Conservation (phyloP, 2,888 invertebrate species). For the Pristionchus mayeri region DNA sequence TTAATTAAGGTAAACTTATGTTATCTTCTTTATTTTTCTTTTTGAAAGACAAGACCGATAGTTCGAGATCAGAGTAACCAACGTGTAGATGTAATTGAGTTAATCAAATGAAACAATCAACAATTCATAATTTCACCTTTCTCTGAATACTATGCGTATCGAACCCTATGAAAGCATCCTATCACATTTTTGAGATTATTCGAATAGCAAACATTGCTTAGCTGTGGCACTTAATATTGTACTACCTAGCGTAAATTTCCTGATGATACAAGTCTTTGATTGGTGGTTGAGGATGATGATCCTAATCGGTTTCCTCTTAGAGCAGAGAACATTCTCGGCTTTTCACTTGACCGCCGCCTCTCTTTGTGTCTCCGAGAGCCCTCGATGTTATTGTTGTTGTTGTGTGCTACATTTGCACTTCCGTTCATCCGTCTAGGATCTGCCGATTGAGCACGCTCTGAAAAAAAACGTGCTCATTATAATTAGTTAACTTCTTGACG, state of each 20-base stretch:
- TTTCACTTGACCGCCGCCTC: slow-evolving; percentile 31
- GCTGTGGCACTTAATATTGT: slow-evolving; percentile 2
- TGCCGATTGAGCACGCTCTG: slow-evolving; percentile 49
- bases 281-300: neutral
- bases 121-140: slow-evolving; percentile 36
- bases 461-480: neutral
- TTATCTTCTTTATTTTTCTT: slow-evolving; percentile 11
- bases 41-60: slow-evolving; percentile 13
- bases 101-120: slow-evolving; percentile 38
- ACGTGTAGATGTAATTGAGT: neutral
- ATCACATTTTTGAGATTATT: slow-evolving; percentile 16
- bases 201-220: slow-evolving; percentile 12
- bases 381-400: slow-evolving; percentile 43
- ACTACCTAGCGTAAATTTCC: slow-evolving; percentile 38
- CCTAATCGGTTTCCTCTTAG: slow-evolving; percentile 11
- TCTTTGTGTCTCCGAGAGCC: slow-evolving; percentile 46
- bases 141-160: slow-evolving; percentile 36
- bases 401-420: neutral
- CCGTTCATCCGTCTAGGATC: slow-evolving; percentile 47
- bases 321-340: slow-evolving; percentile 45
- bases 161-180: slow-evolving; percentile 37
- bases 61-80: slow-evolving; percentile 39
- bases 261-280: slow-evolving; percentile 38
- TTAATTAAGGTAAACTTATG: slow-evolving; percentile 1
- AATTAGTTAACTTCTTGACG: neutral